Evolutionary conservation across 2,797 vertebrate genomes (phyloP).

Genomic region (Schizopygopsis pylzovi): DNA sequence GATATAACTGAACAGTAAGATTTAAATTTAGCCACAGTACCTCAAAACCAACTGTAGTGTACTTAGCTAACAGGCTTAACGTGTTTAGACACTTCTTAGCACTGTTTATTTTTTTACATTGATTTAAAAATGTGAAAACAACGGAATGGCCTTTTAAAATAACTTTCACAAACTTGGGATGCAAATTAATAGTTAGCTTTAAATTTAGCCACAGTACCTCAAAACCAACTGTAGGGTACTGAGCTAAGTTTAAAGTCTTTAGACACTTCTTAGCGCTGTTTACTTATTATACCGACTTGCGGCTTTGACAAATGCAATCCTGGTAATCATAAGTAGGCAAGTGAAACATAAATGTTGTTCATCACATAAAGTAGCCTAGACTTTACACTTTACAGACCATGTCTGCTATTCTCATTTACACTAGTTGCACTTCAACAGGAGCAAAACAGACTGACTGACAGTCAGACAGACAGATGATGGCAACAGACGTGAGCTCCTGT

Average conservation of each 20-base stretch:
- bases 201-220: too few relatives aligned
- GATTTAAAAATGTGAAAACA: too few relatives aligned
- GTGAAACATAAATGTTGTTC: constrained; percentile 78
- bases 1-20: neutral
- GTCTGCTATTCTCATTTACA: constrained; percentile 75
- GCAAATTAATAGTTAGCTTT: too few relatives aligned
- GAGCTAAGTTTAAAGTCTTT: too few relatives aligned
- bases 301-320: constrained; percentile 66
- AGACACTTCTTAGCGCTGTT: constrained; percentile 42
- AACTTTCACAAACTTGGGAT: too few relatives aligned
- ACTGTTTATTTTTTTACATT: too few relatives aligned
- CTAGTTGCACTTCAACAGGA: constrained; percentile 41
- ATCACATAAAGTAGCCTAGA: constrained; percentile 64
- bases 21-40: constrained; percentile 6
- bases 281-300: constrained; percentile 51
- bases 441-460: constrained; percentile 52
- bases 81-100: neutral
- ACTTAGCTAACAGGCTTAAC: neutral
- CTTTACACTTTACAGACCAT: constrained; percentile 66
- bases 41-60: neutral
- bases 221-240: too few relatives aligned
- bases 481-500: constrained; percentile 64
- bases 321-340: constrained; percentile 69
- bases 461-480: constrained; percentile 67
- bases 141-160: too few relatives aligned